Evolutionary conservation across 2,797 vertebrate species (phyloP).

Genomic region (Brotula barbata): DNA sequence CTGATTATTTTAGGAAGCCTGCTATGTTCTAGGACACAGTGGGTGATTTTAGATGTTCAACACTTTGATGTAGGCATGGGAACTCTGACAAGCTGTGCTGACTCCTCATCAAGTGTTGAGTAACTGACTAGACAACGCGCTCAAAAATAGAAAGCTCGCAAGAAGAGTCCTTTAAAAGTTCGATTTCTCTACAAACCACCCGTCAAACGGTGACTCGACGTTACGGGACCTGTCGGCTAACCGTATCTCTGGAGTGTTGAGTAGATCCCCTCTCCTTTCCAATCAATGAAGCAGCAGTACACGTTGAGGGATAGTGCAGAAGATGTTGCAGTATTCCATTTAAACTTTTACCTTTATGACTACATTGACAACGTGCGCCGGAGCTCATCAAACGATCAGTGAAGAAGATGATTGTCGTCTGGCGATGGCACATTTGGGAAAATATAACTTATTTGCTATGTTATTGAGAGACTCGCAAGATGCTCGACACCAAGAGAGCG

Average conservation of each 20-base stretch:
- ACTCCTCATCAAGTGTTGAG: constrained; percentile 52
- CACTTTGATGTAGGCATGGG: constrained; percentile 56
- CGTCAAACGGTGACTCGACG: constrained; percentile 40
- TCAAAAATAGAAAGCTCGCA: constrained; percentile 49
- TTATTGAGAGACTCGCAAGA: no score
- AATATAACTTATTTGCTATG: no score
- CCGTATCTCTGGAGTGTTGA: constrained; percentile 54
- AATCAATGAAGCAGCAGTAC: constrained; percentile 39
- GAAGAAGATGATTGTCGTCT: background rate
- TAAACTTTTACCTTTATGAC: constrained; percentile 13
- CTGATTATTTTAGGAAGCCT: constrained; percentile 60
- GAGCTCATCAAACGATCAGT: background rate
- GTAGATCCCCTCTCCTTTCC: constrained; percentile 28
- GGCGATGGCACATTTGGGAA: background rate
- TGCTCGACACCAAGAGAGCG: no score
- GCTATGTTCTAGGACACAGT: constrained; percentile 62
- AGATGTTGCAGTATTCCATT: background rate
- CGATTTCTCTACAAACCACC: constrained; percentile 10
- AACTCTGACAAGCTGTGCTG: constrained; percentile 51
- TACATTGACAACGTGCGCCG: constrained; percentile 3
- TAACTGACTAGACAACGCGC: constrained; percentile 42
- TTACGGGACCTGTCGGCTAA: constrained; percentile 55
- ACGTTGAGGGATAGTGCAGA: constrained; percentile 3
- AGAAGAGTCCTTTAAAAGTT: constrained; percentile 40
- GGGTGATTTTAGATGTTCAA: constrained; percentile 64